Base-by-base conservation (phyloP, 2,797 vertebrate species). In the Leucoraja ocellata region DNA sequence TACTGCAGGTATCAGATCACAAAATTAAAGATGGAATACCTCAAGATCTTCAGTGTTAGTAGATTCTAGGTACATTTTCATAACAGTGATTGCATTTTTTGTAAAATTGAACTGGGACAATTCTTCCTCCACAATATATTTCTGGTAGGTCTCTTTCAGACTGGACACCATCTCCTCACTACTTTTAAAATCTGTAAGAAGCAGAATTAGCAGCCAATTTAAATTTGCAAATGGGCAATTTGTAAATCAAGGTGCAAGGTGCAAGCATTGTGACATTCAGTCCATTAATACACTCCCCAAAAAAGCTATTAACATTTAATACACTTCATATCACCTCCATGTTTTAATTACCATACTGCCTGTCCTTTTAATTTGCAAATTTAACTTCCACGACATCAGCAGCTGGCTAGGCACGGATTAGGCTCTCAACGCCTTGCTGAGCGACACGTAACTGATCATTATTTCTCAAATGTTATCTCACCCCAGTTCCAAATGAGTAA, bases 101-200 rank as follows among this genome's bases (percentile, higher is more conserved):
- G 96, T 97, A 93, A 94, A 96, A 0, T 93, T 93, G 63, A 96
- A 84, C 61, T 97, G 94, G n/a, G 94, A 84, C 28, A 93, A 77
- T 74, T 96, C 95, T 94, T 94, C 96, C 16, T 97, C 94, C 18
- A 94, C 94, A 91, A 98, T 86, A 32, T 96, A 95, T 93, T 97
- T 97, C 93, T 97, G 96, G 94, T 99, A 99, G 80, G 94, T 95
- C 71, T 96, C 94, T 93, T 80, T 96, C 94, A 99, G 94, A 93
- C 98, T 95, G 68, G 96, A 96, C 68, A 97, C 94, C 94, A 99
- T 96, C 78, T 98, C 98, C 54, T 96, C 96, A 94, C 98, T 97
- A n/a, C 95, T 97, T 93, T 95, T 96, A 94, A 98, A 97, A 94
- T 95, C 98, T 99, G 95, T 93, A 93, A 93, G 32, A 36, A 0